Percentiles rank a stretch among this genome's conserved stretches.
These are phyloP conservation scores for Sitodiplosis mosellana DNA, from an alignment of 1,140 invertebrate species.

Conservation along the genomic window DNA sequence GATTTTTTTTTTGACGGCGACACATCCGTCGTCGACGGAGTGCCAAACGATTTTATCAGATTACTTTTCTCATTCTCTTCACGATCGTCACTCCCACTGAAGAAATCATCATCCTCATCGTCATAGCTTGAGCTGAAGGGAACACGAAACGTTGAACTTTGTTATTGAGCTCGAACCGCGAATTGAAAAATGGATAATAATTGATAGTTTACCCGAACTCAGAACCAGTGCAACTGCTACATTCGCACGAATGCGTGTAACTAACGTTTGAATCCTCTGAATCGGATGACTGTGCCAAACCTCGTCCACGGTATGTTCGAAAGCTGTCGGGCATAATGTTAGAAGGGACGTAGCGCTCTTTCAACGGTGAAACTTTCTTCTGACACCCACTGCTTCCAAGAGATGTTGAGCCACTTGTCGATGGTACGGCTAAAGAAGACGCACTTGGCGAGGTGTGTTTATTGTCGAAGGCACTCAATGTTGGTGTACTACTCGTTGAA, in stretches of 20 bases:
- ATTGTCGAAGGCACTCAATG: neutral
- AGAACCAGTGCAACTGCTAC: slow-evolving; percentile 23
- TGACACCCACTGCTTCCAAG: neutral
- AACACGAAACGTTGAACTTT: too few relatives aligned
- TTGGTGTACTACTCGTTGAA: too few relatives aligned
- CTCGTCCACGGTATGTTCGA: slow-evolving; percentile 21
- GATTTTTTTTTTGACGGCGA: neutral
- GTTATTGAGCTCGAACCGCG: too few relatives aligned
- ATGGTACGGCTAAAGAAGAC: neutral
- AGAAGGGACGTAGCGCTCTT: neutral
- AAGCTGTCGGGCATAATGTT: slow-evolving; percentile 22
- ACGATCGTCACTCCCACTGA: slow-evolving; percentile 5
- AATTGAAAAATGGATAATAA: too few relatives aligned
- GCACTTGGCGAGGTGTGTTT: neutral
- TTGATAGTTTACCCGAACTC: slow-evolving; percentile 11
- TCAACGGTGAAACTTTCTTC: neutral
- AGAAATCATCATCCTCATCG: slow-evolving; percentile 15
- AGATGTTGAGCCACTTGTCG: neutral
- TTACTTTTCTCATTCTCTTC: slow-evolving; percentile 11
- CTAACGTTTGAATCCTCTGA: slow-evolving; percentile 18
- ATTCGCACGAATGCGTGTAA: slow-evolving; percentile 20
- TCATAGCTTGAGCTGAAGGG: slow-evolving; percentile 9
- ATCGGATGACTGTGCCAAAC: slow-evolving; percentile 18
- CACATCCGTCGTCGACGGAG: slow-evolving; percentile 1
- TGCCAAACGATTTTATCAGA: slow-evolving; percentile 9